A percentile compares a stretch with the other conserved stretches of the same genome.
Evolutionary conservation across 2,888 invertebrate genomes (phyloP).

Genomic region (Xanthostigma xanthostigma): DNA sequence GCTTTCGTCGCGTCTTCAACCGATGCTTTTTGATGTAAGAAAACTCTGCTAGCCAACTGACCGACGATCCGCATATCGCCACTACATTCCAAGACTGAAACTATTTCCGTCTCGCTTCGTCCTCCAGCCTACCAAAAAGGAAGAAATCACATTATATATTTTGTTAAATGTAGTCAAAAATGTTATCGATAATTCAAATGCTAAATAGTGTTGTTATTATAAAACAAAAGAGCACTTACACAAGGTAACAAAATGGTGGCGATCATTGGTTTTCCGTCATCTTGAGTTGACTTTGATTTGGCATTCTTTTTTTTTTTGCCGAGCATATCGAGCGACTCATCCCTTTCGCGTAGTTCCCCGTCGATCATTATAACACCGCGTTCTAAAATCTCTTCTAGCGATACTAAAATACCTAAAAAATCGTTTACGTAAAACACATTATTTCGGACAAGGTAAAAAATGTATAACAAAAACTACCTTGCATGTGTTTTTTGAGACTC

Average conservation of each 20-base stretch:
- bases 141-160: constrained; percentile 10
- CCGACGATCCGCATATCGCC: constrained; percentile 59
- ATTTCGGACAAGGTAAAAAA: constrained; percentile 4
- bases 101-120: constrained; percentile 26
- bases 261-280: constrained; percentile 37
- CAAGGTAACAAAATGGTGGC: constrained; percentile 55
- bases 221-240: constrained; percentile 32
- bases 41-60: constrained; percentile 59
- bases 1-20: constrained; percentile 56
- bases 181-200: too few relatives aligned
- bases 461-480: constrained; percentile 29
- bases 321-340: constrained; percentile 46
- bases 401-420: constrained; percentile 40
- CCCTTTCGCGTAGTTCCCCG: constrained; percentile 47
- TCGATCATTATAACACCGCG: constrained; percentile 58
- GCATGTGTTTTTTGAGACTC: constrained; percentile 52
- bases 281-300: constrained; percentile 31
- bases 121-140: constrained; percentile 29
- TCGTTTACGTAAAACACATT: constrained; percentile 6
- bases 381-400: constrained; percentile 40
- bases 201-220: constrained; percentile 2
- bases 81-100: constrained; percentile 40
- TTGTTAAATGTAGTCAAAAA: not conserved
- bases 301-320: constrained; percentile 41
- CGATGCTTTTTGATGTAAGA: constrained; percentile 60